These are phyloP conservation scores for Hydroisotoma schaefferi DNA, from an alignment of 2,888 invertebrate species.

Conservation along the genomic window DNA sequence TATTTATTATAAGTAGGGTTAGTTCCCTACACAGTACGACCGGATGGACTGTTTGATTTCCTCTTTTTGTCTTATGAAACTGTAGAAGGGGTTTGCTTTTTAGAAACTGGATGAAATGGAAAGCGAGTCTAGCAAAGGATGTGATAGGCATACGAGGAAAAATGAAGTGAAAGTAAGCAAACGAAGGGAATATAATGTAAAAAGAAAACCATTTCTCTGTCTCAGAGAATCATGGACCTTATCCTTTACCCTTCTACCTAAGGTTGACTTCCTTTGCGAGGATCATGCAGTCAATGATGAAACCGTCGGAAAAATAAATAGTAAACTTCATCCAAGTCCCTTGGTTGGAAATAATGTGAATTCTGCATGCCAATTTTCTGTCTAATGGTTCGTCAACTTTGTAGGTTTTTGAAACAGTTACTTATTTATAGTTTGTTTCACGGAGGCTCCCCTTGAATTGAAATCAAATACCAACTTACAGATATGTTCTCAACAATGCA, in stretches of 20 bases:
- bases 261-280: background rate
- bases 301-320: background rate
- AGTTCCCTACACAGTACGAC: too few relatives aligned
- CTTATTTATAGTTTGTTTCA: constrained; percentile 9
- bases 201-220: background rate
- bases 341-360: constrained; percentile 3
- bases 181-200: constrained; percentile 5
- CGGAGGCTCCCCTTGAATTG: too few relatives aligned
- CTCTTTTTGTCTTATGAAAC: constrained; percentile 4
- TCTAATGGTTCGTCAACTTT: constrained; percentile 34
- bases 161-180: background rate
- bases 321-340: constrained; percentile 3
- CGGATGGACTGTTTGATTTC: constrained; percentile 5
- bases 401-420: constrained; percentile 2
- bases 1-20: too few relatives aligned
- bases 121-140: background rate
- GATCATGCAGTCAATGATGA: background rate
- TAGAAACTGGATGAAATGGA: background rate
- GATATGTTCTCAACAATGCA: too few relatives aligned
- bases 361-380: constrained; percentile 28
- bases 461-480: too few relatives aligned
- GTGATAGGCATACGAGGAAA: background rate
- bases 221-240: background rate
- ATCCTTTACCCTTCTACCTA: background rate
- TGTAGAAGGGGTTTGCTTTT: background rate